Evolutionary conservation across 37 sponge, comb jelly and placozoan genomes (phyloP).

Genomic region (Axinella damicornis): DNA sequence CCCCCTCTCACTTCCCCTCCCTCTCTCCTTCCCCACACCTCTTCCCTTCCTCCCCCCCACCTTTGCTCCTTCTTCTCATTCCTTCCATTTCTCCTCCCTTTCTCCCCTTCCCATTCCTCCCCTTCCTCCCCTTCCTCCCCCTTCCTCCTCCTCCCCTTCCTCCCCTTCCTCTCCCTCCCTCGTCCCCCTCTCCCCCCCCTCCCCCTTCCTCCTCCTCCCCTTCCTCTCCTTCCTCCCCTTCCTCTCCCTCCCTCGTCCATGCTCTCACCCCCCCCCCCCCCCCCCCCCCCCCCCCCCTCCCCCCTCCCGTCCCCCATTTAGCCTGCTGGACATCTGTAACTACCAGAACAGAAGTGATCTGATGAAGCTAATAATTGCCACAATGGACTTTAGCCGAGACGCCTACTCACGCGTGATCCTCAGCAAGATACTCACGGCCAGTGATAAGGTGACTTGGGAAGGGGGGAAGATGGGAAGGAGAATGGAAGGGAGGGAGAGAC

Average conservation of each 20-base stretch:
- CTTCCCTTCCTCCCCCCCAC: no score
- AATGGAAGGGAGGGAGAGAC: not conserved
- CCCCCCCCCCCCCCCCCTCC: not conserved
- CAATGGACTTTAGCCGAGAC: constrained; percentile 73
- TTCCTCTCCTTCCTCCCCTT: not conserved
- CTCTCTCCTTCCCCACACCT: not conserved
- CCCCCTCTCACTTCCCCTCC: no score
- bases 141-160: no score
- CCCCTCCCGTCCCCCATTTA: not conserved
- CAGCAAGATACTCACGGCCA: constrained; percentile 66
- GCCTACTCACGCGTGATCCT: constrained; percentile 65
- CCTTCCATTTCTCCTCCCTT: not conserved
- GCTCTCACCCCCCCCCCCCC: not conserved
- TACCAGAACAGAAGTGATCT: constrained; percentile 58
- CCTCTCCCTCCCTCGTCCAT: not conserved
- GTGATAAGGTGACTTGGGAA: constrained; percentile 10
- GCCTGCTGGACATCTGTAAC: constrained; percentile 73
- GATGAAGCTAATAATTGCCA: constrained; percentile 69
- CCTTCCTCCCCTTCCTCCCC: not conserved
- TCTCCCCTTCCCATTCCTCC: not conserved
- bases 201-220: constrained; percentile 18
- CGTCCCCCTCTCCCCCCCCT: no score
- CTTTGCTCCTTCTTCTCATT: no score
- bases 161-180: no score
- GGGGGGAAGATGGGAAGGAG: not conserved